Conservation (phyloP, 1,140 invertebrate species). For the Drosophila varians region DNA sequence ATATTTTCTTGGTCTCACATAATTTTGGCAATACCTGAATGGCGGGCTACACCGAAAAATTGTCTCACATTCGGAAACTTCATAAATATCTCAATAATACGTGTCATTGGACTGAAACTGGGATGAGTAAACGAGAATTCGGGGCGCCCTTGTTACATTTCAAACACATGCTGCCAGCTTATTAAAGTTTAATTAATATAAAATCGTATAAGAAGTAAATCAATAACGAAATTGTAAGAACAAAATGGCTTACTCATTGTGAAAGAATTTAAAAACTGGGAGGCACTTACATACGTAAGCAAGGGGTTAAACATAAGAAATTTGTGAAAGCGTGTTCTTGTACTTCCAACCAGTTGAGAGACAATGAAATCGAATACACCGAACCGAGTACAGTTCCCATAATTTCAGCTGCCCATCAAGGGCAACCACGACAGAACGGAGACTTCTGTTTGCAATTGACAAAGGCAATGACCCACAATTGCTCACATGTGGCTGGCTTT, state of each 20-base stretch:
- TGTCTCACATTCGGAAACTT: conserved; percentile 46
- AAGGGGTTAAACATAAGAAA: no score
- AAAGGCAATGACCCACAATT: conserved; percentile 50
- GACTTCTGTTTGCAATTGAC: conserved; percentile 27
- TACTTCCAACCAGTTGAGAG: neutral
- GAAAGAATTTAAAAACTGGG: no score
- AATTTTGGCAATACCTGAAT: conserved; percentile 35
- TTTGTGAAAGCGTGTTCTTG: neutral
- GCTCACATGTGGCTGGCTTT: conserved; percentile 6
- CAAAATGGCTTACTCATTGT: neutral
- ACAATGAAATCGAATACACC: neutral
- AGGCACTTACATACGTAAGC: no score
- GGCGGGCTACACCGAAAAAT: neutral
- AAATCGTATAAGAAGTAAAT: neutral
- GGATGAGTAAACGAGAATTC: neutral
- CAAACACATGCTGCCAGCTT: neutral
- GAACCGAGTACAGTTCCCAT: conserved; percentile 6
- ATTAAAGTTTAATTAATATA: neutral
- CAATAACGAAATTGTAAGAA: neutral
- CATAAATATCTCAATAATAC: conserved; percentile 46
- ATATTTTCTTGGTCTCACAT: conserved; percentile 36
- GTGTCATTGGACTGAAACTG: conserved; percentile 39
- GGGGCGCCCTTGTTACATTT: conserved; percentile 9
- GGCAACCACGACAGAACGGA: conserved; percentile 8
- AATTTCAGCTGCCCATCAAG: conserved; percentile 15